Percentiles rank a stretch among this genome's conserved stretches.
Evolutionary conservation across 2,888 invertebrate genomes (phyloP).

Genomic region (Aspidiotus rigidus): DNA sequence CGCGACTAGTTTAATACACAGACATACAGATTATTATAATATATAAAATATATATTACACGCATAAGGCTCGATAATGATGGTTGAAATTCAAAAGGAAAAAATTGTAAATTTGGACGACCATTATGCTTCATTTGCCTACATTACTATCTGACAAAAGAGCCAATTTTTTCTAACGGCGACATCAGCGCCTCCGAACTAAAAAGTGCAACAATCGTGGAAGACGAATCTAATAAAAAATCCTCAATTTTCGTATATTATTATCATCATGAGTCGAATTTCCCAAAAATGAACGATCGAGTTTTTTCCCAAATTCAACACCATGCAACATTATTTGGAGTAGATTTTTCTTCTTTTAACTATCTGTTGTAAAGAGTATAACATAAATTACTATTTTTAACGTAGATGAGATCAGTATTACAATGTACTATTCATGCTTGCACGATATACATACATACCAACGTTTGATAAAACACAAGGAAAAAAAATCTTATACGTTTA

Average conservation of each 20-base stretch:
- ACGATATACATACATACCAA: too few species aligned
- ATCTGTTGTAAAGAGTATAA: too few species aligned
- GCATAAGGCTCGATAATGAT: too few species aligned
- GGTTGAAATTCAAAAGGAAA: too few species aligned
- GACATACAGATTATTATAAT: too few species aligned
- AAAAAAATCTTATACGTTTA: background rate
- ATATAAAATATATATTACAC: too few species aligned
- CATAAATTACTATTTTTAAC: background rate
- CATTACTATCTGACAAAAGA: too few species aligned
- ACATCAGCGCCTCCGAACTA: background rate
- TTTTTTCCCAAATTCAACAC: background rate
- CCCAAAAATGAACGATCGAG: background rate
- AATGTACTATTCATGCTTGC: background rate
- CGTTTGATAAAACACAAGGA: background rate
- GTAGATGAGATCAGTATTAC: conserved; percentile 11
- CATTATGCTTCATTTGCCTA: too few species aligned
- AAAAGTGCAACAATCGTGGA: background rate
- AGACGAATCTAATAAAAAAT: background rate
- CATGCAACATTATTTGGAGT: background rate
- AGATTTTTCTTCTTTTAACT: too few species aligned
- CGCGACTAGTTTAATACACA: too few species aligned
- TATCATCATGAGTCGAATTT: background rate
- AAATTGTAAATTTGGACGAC: too few species aligned
- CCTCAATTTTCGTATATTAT: background rate
- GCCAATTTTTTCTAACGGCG: too few species aligned